Conservation (phyloP, 2,888 invertebrate species). For the Onthophagus sagittarius region DNA sequence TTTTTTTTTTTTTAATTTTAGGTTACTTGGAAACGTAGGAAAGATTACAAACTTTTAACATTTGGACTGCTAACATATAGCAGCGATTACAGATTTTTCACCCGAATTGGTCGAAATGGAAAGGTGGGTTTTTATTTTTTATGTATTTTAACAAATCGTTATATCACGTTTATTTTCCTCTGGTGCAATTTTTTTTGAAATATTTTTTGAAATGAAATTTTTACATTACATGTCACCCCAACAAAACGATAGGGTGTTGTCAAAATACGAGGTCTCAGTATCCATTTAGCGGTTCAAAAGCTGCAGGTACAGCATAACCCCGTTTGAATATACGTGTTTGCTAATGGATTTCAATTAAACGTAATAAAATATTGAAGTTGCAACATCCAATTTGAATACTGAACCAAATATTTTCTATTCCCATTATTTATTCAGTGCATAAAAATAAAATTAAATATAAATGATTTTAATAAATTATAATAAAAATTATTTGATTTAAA, state of each 20-base stretch:
- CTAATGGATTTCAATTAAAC: neutral
- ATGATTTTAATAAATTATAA: too few relatives aligned
- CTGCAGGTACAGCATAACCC: neutral
- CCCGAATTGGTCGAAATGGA: constrained; percentile 57
- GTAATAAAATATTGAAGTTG: neutral
- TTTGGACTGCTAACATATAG: constrained; percentile 63
- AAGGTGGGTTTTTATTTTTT: constrained; percentile 47
- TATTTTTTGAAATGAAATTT: too few relatives aligned
- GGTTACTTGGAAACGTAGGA: constrained; percentile 70
- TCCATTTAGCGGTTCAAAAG: neutral
- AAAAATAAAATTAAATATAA: too few relatives aligned
- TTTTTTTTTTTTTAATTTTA: constrained; percentile 37
- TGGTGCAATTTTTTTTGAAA: too few relatives aligned
- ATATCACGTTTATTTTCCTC: too few relatives aligned
- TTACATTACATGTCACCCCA: too few relatives aligned
- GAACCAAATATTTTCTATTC: neutral
- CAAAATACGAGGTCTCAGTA: too few relatives aligned
- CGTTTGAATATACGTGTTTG: neutral
- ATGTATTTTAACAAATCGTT: neutral
- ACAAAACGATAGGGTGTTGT: too few relatives aligned
- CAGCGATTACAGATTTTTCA: constrained; percentile 63
- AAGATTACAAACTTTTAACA: constrained; percentile 62
- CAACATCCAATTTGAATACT: neutral
- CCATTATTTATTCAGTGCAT: too few relatives aligned
- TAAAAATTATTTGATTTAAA: too few relatives aligned